Conservation (phyloP, 1,140 invertebrate species). For the silkworm (Bombyx mori) region ASM3026992v2 NC_085124.1:7448501-7449000, state of each 20-base stretch:
- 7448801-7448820: too few species aligned
- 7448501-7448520: slow-evolving; percentile 6
- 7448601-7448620: slow-evolving; percentile 40
- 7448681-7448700: slow-evolving; percentile 34
- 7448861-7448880: too few species aligned
- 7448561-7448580: slow-evolving; percentile 27
- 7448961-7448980: too few species aligned
- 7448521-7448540: slow-evolving; percentile 17
- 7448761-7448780: slow-evolving; percentile 6
- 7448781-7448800: too few species aligned
- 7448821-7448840: too few species aligned
- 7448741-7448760: too few species aligned
- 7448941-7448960: too few species aligned
- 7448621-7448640: slow-evolving; percentile 54
- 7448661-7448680: slow-evolving; percentile 46
- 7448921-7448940: too few species aligned
- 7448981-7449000: too few species aligned
- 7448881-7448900: too few species aligned
- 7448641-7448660: slow-evolving; percentile 48
- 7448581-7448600: slow-evolving; percentile 24
- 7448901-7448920: too few species aligned
- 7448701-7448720: slow-evolving; percentile 46
- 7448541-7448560: slow-evolving; percentile 37
- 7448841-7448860: too few species aligned
- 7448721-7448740: slow-evolving; percentile 16